Conservation (phyloP, 2,113 vertebrate genomes). For the Sceloporus undulatus region DNA sequence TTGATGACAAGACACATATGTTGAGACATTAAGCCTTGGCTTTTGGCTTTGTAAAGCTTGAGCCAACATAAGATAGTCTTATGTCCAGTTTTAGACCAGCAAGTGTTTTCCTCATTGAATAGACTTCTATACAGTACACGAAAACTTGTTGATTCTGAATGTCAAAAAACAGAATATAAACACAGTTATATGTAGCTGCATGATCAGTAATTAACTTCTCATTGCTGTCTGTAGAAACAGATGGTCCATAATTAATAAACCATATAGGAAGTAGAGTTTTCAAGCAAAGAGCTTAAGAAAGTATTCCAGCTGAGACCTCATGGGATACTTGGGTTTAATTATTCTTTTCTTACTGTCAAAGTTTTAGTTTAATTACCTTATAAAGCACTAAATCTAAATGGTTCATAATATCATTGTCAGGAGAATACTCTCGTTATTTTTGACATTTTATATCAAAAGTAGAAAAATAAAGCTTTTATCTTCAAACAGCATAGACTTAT, state of each 20-base stretch:
- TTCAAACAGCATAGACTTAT: slow-evolving; percentile 1
- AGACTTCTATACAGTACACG: not conserved
- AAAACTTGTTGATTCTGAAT: not conserved
- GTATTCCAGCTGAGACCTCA: not conserved
- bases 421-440: not conserved
- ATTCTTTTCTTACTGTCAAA: not conserved
- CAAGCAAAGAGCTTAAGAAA: not conserved
- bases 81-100: too few species aligned
- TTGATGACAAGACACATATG: too few species aligned
- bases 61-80: too few species aligned
- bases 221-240: not conserved
- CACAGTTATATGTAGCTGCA: slow-evolving; percentile 8
- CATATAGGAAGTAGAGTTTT: not conserved
- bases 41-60: too few species aligned
- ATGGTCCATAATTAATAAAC: not conserved
- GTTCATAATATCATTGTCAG: not conserved
- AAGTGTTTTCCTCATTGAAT: not conserved
- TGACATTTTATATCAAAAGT: not conserved
- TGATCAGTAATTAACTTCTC: slow-evolving; percentile 2
- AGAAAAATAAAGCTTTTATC: not conserved
- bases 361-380: slow-evolving; percentile 21
- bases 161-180: slow-evolving; percentile 3
- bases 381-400: not conserved
- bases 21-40: too few species aligned
- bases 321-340: not conserved